These are phyloP conservation scores for Amniataba percoides DNA, from an alignment of 2,797 vertebrate species.

Conservation along the genomic window DNA sequence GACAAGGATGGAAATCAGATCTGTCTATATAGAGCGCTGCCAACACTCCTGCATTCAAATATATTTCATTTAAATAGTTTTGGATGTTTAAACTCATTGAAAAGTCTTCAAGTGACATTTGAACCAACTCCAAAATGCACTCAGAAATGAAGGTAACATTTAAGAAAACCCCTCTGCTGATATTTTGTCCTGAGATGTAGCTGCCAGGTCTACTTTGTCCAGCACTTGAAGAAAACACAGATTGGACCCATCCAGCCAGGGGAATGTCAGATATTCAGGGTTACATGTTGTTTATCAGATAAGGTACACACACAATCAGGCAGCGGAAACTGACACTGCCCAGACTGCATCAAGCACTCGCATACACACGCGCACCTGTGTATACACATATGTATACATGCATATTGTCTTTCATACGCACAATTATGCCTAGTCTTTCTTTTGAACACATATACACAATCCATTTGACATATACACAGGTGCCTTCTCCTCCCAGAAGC, in stretches of 20 bases:
- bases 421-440: conserved; percentile 63
- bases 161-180: conserved; percentile 32
- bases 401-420: conserved; percentile 74
- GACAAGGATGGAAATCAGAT: conserved; percentile 66
- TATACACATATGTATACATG: conserved; percentile 71
- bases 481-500: conserved; percentile 54
- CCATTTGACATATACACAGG: conserved; percentile 69
- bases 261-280: conserved; percentile 75
- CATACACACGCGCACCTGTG: conserved; percentile 70
- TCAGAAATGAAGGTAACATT: conserved; percentile 52
- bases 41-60: conserved; percentile 54
- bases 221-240: conserved; percentile 55
- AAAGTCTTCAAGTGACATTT: conserved; percentile 43
- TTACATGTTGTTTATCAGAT: conserved; percentile 81
- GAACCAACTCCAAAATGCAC: conserved; percentile 45
- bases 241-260: conserved; percentile 66
- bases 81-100: conserved; percentile 56
- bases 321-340: conserved; percentile 65
- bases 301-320: conserved; percentile 83
- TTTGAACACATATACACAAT: conserved; percentile 62
- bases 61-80: conserved; percentile 56
- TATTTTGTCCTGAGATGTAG: conserved; percentile 39
- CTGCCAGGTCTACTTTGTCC: conserved; percentile 46
- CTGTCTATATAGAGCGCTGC: conserved; percentile 19
- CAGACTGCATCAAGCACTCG: conserved; percentile 54